Evolutionary conservation across 1,140 invertebrate species (phyloP), one percentile per base, ranked within the genome.

Genomic region (Vollenhovia emeryi): DNA sequence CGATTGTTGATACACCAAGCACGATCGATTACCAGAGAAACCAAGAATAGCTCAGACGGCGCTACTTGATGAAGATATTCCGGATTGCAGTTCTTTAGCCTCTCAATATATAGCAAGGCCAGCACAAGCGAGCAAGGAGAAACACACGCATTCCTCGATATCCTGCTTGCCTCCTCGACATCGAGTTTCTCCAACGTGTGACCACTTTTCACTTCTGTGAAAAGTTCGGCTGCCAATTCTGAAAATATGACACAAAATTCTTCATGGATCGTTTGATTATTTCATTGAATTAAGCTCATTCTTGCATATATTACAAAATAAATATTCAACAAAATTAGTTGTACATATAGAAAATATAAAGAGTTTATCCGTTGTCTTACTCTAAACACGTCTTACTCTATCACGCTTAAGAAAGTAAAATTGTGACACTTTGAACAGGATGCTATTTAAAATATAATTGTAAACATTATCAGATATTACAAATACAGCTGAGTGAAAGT

Each of bases 11-110:
- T 8, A 27, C 21, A 30, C 7, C n/a, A 45, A 80, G 27, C 55
- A 36, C 15, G 9, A 89, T 90, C 86, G 45, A 90, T 95, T 96
- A 99, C 98, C 96, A 99, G 95, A 78, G 98, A 98, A 74, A 99
- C 97, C 64, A 99, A 96, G 94, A 99, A 99, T 15, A 99, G 95
- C 93, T 99, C 98, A 64, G 98, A 97, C 27, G 98, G 98, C 30
- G 97, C 97, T 40, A 98, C 96, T 93, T 96, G 95, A 90, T 97
- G 95, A 36, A 99, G 95, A 95, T 99, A 99, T 79, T 97, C 97
- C 1, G 98, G 97, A 95, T 98, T 98, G 88, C 96, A 96, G 68
- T 95, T 95, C 92, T 97, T 97, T 24, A 98, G 95, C 89, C 98
- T 96, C 94, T 99, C 98, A 64, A 99, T 95, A 93, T 99, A 99